Conservation (phyloP, 2,888 invertebrate species). For the Melanostoma mellinum region DNA sequence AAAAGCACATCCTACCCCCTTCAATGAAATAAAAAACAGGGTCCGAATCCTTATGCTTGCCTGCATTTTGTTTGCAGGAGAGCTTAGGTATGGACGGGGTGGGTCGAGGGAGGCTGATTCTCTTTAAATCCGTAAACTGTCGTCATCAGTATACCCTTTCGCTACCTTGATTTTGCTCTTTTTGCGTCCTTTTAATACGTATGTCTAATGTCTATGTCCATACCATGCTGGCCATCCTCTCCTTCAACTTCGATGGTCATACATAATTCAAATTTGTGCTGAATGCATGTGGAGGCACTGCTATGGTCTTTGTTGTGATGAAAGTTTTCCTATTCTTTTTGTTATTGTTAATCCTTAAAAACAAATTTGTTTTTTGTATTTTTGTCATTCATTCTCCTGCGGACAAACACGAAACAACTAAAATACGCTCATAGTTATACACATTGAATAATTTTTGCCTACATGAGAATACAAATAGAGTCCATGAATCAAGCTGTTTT, state of each 20-base stretch:
- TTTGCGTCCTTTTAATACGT: conserved; percentile 10
- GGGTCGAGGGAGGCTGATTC: conserved; percentile 1
- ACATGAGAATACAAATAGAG: too few relatives aligned
- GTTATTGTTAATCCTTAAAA: conserved; percentile 22
- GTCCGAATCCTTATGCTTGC: conserved; percentile 19
- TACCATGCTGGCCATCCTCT: conserved; percentile 26
- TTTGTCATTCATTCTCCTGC: conserved; percentile 1
- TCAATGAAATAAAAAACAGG: conserved; percentile 1
- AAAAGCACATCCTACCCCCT: conserved; percentile 34
- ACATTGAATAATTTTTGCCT: conserved; percentile 14
- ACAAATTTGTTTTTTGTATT: conserved; percentile 24
- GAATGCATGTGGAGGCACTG: conserved; percentile 57
- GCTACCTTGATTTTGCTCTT: conserved; percentile 26
- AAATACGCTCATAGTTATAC: conserved; percentile 27
- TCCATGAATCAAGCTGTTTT: too few relatives aligned
- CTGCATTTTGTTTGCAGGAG: conserved; percentile 14
- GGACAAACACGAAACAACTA: conserved; percentile 21
- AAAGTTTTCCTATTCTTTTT: conserved; percentile 17
- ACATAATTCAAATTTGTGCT: conserved; percentile 63
- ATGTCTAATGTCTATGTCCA: conserved; percentile 1
- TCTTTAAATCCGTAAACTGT: conserved; percentile 58
- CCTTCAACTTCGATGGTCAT: conserved; percentile 35
- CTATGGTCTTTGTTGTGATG: conserved; percentile 36
- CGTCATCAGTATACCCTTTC: conserved; percentile 51
- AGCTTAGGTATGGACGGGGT: not conserved